Conservation (phyloP, 2,888 invertebrate species). For the Dryobota labecula region DNA sequence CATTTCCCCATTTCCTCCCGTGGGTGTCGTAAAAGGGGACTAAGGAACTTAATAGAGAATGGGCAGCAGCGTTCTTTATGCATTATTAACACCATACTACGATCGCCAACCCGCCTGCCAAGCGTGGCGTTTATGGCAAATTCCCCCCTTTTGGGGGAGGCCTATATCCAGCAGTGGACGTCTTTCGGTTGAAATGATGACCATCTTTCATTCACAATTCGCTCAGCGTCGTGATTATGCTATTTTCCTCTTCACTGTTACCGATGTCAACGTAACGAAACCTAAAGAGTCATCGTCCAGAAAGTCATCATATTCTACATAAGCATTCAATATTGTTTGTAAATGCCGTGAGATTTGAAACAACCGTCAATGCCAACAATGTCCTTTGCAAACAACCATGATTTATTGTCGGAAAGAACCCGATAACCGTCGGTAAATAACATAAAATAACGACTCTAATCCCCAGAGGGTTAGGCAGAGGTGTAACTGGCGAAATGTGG, state of each 20-base stretch:
- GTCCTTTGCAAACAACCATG: not conserved
- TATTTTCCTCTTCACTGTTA: not conserved
- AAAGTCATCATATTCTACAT: not conserved
- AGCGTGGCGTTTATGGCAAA: too few species aligned
- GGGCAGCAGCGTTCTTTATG: too few species aligned
- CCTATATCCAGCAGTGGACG: too few species aligned
- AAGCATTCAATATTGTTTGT: not conserved
- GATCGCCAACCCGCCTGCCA: too few species aligned
- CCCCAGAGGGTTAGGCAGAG: not conserved
- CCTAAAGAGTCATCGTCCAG: not conserved
- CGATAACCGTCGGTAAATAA: conserved; percentile 6
- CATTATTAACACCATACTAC: too few species aligned
- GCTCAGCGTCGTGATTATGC: not conserved
- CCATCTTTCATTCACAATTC: not conserved
- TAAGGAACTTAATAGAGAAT: too few species aligned
- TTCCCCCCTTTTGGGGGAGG: too few species aligned
- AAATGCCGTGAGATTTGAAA: not conserved
- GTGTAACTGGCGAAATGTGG: too few species aligned
- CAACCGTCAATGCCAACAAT: not conserved
- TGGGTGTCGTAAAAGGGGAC: too few species aligned
- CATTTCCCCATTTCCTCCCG: too few species aligned
- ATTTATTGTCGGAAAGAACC: not conserved
- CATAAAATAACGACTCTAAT: not conserved
- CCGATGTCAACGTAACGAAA: not conserved
- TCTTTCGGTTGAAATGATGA: too few species aligned